A percentile compares a stretch with the other conserved stretches of the same genome.
These are phyloP conservation scores for Urocyon cinereoargenteus DNA, from an alignment of 2,797 vertebrate species.

Conservation along the genomic window DNA sequence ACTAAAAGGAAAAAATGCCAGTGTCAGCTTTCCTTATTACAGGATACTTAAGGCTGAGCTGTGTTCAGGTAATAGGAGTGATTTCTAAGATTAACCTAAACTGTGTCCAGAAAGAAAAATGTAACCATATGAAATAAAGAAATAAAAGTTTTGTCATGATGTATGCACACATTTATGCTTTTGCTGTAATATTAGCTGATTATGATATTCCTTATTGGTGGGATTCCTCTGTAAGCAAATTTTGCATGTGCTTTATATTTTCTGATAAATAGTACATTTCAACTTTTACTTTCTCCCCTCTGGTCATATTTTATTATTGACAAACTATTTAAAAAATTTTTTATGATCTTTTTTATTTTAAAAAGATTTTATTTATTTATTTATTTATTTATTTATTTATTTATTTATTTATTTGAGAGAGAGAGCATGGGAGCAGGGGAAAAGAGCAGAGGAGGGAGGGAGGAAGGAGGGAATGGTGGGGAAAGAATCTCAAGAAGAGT, in stretches of 20 bases:
- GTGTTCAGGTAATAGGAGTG: not conserved
- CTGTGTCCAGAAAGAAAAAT: slow-evolving; percentile 10
- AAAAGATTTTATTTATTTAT: not conserved
- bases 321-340: slow-evolving; percentile 30
- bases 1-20: not conserved
- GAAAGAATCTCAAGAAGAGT: not conserved
- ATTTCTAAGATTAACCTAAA: not conserved
- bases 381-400: not conserved
- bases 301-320: not conserved
- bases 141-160: not conserved
- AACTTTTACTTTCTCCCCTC: not conserved
- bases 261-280: not conserved
- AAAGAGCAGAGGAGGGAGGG: not conserved
- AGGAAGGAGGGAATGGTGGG: not conserved
- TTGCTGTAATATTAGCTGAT: not conserved
- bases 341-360: not conserved
- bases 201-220: not conserved
- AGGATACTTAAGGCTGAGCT: not conserved
- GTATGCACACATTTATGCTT: not conserved
- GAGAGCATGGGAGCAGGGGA: not conserved
- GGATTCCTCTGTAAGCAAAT: slow-evolving; percentile 16
- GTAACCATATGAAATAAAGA: not conserved
- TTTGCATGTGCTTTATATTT: slow-evolving; percentile 42
- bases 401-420: no score
- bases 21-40: not conserved